A percentile compares a stretch with the other conserved stretches of the same genome.
Conservation (phyloP, 2,888 invertebrate species). For the Epirrhoe tristata region DNA sequence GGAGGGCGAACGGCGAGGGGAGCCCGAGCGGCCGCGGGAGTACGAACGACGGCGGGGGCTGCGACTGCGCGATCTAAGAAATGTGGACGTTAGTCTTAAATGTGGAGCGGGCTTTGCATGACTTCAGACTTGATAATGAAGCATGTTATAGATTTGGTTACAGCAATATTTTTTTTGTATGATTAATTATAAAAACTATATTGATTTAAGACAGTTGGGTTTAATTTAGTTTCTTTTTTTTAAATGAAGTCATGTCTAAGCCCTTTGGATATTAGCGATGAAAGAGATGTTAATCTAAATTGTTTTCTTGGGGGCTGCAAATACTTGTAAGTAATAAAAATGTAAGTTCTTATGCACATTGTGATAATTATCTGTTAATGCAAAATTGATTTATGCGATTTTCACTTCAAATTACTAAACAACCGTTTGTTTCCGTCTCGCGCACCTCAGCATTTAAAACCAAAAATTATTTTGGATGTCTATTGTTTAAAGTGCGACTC, state of each 20-base stretch:
- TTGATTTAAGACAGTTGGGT: too few relatives aligned
- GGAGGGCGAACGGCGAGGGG: conserved; percentile 77
- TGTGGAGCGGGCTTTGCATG: conserved; percentile 7
- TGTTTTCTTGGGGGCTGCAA: neutral
- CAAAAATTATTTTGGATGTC: neutral
- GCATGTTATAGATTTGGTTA: neutral
- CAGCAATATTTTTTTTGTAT: too few relatives aligned
- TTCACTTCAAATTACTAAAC: neutral
- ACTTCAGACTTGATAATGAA: conserved; percentile 6
- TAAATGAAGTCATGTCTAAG: conserved; percentile 16
- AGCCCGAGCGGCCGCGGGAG: conserved; percentile 76
- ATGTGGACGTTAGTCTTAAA: neutral
- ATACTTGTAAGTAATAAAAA: too few relatives aligned
- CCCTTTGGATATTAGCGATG: neutral
- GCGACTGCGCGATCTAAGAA: conserved; percentile 75
- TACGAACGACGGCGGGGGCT: conserved; percentile 78
- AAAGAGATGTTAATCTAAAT: neutral
- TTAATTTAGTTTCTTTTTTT: too few relatives aligned
- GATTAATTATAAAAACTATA: too few relatives aligned
- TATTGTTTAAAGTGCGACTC: conserved; percentile 18
- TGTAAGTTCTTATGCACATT: too few relatives aligned
- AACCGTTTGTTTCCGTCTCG: conserved; percentile 1
- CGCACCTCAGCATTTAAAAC: conserved; percentile 5
- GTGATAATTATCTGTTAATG: too few relatives aligned
- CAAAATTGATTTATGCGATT: too few relatives aligned